Base-by-base conservation (phyloP, 2,797 vertebrate genomes). In the Acipenser ruthenus region DNA sequence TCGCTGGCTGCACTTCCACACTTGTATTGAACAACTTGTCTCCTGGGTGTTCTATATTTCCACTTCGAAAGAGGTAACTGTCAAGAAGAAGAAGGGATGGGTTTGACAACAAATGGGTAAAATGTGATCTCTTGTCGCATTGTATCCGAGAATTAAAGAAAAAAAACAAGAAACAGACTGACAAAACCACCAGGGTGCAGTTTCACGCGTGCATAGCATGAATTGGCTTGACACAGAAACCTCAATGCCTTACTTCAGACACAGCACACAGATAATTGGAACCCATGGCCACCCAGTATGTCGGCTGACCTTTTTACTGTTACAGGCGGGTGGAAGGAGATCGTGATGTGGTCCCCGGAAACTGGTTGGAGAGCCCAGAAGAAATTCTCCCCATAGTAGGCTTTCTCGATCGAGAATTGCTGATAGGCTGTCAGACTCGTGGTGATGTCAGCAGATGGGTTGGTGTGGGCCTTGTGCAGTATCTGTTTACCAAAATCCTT, bases 11-110 rank as follows among this genome's bases (percentile, higher is more conserved):
- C 55, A 89, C 88, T 68, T 94, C 88, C 72, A 95, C 90, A 0
- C 89, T 93, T 10, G 92, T 88, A 76, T 94, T 90, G 71, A 83
- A 78, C 51, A 95, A 83, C 74, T 81, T 76, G 73, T 95, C 93
- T 66, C 75, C 76, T 18, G 79, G 86, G 6, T 85, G 85, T 52
- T 93, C 85, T 1, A 77, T 51, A 61, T 89, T 93, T 74, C 93
- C 93, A 81, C 89, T 93, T 71, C 71, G 86, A 72, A 94, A 93
- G 48, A 81, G 61, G 75, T 88, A 95, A 68, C 93, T 94, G 63
- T 37, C 37, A 37, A 37, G 37, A 37, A 37, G 23, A 37, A 37
- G 37, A 37, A 37, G 37, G 37, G 37, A 37, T 37, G 37, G 4
- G 37, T 37, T 37, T 37, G 37, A 37, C 37, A 37, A 37, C 37